Evolutionary conservation across 2,113 vertebrate genomes (phyloP), one percentile per base, ranked within the genome.

Genomic region (Octodon degus): DNA sequence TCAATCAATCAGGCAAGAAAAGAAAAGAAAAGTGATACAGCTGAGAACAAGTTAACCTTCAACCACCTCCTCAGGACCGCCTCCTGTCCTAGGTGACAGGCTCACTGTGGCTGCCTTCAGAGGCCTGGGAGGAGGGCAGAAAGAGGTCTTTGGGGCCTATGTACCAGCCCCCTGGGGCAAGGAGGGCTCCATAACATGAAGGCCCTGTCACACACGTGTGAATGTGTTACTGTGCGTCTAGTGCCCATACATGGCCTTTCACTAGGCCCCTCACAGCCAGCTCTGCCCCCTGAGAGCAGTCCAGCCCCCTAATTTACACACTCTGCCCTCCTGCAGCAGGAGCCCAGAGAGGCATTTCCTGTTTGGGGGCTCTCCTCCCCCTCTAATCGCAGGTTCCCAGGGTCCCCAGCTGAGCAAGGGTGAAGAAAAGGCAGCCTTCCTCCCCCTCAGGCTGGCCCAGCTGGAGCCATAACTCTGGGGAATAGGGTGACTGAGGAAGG

Each of bases 331-430:
- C 87, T 55, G 93, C 91, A 50, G 92, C 93, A 95, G 95, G 88
- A 94, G 94, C 72, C 68, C 72, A 40, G 96, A 80, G 95, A 97
- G 94, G 96, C 96, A 98, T 98, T 98, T 97, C 97, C 97, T 97
- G 97, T 97, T 94, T 95, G 93, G 95, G 96, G 97, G 94, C 89
- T 32, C 88, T 90, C 89, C 96, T 92, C 93, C 82, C 82, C 92
- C 43, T 91, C 87, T 19, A 58, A 95, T 91, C 77, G 81, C 94
- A 92, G 91, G 91, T 97, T 97, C 95, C 91, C 97, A 97, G 97
- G 94, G 80, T 87, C 89, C 94, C 81, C 32, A 84, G 88, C 93
- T 90, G 89, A 94, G 96, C 92, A 77, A 63, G 95, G 90, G 95
- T 95, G 92, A 79, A 72, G 84, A 43, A 60, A 89, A 91, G 86